Conservation (phyloP, 2,888 invertebrate species). For the Eumerus sabulonum region DNA sequence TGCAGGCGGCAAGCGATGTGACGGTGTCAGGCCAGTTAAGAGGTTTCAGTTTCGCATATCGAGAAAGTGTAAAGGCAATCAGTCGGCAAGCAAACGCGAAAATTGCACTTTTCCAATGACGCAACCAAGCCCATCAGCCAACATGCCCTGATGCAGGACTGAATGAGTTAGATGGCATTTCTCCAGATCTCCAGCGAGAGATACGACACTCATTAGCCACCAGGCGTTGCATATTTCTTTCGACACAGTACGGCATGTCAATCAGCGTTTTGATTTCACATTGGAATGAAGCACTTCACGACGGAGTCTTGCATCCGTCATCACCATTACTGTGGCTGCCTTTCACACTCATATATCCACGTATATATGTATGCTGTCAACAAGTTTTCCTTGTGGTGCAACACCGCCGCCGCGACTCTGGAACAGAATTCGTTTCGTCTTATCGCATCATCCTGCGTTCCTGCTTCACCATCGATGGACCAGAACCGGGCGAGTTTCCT, state of each 20-base stretch:
- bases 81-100: too few species aligned
- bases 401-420: constrained; percentile 10
- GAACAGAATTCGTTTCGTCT: constrained; percentile 44
- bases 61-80: too few species aligned
- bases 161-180: too few species aligned
- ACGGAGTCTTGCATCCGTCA: constrained; percentile 34
- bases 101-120: too few species aligned
- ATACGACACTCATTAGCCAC: constrained; percentile 31
- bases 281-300: not conserved
- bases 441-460: constrained; percentile 48
- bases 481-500: constrained; percentile 21
- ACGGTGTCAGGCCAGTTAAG: too few species aligned
- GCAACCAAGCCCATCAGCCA: too few species aligned
- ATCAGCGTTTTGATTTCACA: constrained; percentile 33
- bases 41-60: too few species aligned
- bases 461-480: constrained; percentile 28
- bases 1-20: too few species aligned
- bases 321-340: constrained; percentile 20
- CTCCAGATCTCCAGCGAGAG: not conserved
- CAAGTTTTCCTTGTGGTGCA: constrained; percentile 5
- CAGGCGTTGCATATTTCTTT: constrained; percentile 4
- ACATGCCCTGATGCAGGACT: too few species aligned
- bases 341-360: constrained; percentile 1
- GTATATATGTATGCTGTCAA: constrained; percentile 24
- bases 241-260: constrained; percentile 1